These are phyloP conservation scores for Drosophila nr. perissopoda DNA, from an alignment of 2,888 invertebrate species.

Conservation along the genomic window DNA sequence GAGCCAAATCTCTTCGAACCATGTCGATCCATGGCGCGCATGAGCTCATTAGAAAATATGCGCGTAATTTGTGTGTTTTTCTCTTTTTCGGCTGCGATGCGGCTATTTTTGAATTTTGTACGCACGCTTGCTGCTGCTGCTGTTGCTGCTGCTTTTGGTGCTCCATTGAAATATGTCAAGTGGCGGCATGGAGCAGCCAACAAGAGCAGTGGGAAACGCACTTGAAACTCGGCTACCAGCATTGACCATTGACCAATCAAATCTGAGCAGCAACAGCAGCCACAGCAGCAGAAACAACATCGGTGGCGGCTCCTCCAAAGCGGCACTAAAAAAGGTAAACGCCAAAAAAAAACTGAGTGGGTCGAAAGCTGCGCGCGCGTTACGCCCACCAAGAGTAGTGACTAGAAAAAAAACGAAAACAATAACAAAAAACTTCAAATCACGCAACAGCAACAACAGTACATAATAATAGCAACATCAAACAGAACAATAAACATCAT, in stretches of 20 bases:
- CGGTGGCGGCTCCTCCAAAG: conserved; percentile 57
- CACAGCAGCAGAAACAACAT: conserved; percentile 36
- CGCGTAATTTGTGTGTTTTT: conserved; percentile 76
- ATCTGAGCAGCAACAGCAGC: conserved; percentile 51
- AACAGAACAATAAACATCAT: conserved; percentile 67
- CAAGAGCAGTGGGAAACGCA: conserved; percentile 51
- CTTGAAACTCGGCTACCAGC: conserved; percentile 67
- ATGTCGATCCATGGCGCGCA: conserved; percentile 67
- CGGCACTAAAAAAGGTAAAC: conserved; percentile 75
- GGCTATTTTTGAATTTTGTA: conserved; percentile 70
- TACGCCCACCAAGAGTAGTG: conserved; percentile 65
- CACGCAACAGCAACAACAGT: conserved; percentile 56
- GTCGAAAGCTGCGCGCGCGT: conserved; percentile 66
- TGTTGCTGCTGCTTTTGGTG: conserved; percentile 19
- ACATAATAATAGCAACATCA: conserved; percentile 44
- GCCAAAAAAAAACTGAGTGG: conserved; percentile 61
- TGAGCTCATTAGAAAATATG: conserved; percentile 80
- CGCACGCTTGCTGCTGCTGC: conserved; percentile 20
- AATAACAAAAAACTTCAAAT: conserved; percentile 75
- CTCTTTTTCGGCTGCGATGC: conserved; percentile 4
- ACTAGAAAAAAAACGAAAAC: conserved; percentile 36
- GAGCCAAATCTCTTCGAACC: conserved; percentile 65
- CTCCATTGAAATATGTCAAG: conserved; percentile 75
- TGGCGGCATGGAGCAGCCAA: conserved; percentile 49
- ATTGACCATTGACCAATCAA: conserved; percentile 73